These are phyloP conservation scores for Drosophila rellima DNA, from an alignment of 2,888 invertebrate genomes.

Conservation along the genomic window DNA sequence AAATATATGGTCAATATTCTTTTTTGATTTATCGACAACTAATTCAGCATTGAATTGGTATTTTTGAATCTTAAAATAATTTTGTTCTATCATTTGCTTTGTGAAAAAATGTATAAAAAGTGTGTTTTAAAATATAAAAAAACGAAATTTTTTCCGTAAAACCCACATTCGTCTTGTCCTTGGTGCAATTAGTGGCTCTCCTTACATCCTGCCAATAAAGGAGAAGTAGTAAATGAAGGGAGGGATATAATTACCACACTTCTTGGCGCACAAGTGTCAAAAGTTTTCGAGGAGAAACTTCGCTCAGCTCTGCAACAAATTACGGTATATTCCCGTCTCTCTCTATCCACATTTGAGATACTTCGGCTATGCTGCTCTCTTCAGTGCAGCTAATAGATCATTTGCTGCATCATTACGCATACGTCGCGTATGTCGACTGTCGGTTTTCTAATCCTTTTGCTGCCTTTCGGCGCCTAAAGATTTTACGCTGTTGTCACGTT, in stretches of 20 bases:
- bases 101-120: too few species aligned
- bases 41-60: too few species aligned
- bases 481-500: conserved; percentile 67
- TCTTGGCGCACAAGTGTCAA: conserved; percentile 28
- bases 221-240: neutral
- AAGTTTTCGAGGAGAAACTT: conserved; percentile 6
- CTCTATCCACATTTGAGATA: neutral
- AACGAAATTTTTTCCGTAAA: neutral
- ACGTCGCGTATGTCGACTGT: conserved; percentile 40
- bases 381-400: conserved; percentile 61
- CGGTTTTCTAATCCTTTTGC: conserved; percentile 66
- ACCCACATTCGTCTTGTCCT: conserved; percentile 43
- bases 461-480: conserved; percentile 38
- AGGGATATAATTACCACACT: conserved; percentile 47
- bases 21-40: too few species aligned
- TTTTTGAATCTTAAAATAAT: too few species aligned
- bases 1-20: too few species aligned
- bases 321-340: conserved; percentile 14
- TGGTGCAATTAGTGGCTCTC: conserved; percentile 53
- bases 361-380: neutral
- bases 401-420: conserved; percentile 75
- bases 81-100: too few species aligned
- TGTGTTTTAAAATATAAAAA: neutral
- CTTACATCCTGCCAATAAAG: neutral
- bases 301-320: conserved; percentile 37